Base-by-base conservation (phyloP, 2,113 vertebrate genomes). In the Pelobates fuscus region DNA sequence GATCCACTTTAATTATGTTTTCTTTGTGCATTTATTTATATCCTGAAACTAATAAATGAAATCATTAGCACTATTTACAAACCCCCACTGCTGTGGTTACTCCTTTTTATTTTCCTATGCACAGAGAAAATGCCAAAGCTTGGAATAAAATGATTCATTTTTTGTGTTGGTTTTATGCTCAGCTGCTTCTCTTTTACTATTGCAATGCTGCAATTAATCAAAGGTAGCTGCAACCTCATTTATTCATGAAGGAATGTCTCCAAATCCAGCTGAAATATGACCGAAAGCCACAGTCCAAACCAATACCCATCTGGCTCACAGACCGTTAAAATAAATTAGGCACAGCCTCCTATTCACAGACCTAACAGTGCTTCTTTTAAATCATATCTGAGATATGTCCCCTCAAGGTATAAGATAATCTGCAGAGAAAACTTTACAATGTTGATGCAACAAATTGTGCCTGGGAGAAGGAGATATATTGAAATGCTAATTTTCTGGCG, bases 361-460 rank as follows among this genome's bases (percentile, higher is more conserved):
- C 62, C 64, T 52, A 29, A 68, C 64, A 52, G 65, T 52, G 55
- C 65, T 77, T 77, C 73, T 77, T 77, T 68, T 77, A 77, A 77
- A 77, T 77, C 73, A 68, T 77, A 68, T 52, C 57, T 52, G 65
- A 61, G 65, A 67, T 77, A 68, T 30, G 65, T 77, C 73, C 73
- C 73, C 73, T 68, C 20, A 58, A 61, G 73, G 73, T 64, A 61
- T 37, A 54, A 77, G 73, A 68, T 68, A 77, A 68, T 77, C 73
- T 68, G 64, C 65, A 60, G 73, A 68, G 73, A 26, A 77, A 77
- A 68, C 73, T 77, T 76, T 68, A 61, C 73, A 61, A 68, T 77
- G 73, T 77, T 77, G 73, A 77, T 77, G 73, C 64, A 77, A 77
- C 73, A 68, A 77, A 77, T 68, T 77, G 73, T 32, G 52, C 73